Evolutionary conservation across 2,888 invertebrate species (phyloP).

Genomic region (Cylloceria caligata): DNA sequence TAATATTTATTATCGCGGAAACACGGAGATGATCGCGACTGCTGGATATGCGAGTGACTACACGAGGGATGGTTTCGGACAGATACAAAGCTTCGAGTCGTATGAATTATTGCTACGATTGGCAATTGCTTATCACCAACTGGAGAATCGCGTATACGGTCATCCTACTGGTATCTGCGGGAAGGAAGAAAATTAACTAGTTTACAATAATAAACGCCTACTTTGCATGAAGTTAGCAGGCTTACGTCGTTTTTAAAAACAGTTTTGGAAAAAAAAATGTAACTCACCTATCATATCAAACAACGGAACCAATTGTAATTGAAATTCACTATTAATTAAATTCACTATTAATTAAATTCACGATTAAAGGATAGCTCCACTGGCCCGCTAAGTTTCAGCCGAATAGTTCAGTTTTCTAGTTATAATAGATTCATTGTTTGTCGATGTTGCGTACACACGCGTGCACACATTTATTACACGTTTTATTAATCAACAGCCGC

Average conservation of each 20-base stretch:
- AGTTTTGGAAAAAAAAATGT: no score
- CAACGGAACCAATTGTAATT: no score
- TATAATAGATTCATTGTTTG: no score
- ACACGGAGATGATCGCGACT: constrained; percentile 14
- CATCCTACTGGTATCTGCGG: neutral
- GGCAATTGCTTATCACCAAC: constrained; percentile 32
- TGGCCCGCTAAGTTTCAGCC: no score
- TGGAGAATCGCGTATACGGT: neutral
- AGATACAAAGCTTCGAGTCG: constrained; percentile 10
- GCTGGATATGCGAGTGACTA: constrained; percentile 39
- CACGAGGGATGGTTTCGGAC: constrained; percentile 17
- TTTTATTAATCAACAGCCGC: no score
- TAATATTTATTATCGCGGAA: neutral
- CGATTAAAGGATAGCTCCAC: no score
- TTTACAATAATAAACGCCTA: constrained; percentile 26
- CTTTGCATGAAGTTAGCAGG: constrained; percentile 30
- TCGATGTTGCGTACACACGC: no score
- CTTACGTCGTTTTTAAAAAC: constrained; percentile 30
- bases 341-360: no score
- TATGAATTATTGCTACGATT: constrained; percentile 38
- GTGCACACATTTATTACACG: no score
- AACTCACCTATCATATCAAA: no score
- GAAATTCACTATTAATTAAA: no score
- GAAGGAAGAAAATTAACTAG: constrained; percentile 12
- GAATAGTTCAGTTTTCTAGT: no score